A percentile compares a stretch with the other conserved stretches of the same genome.
These are phyloP conservation scores for Aromia moschata DNA, from an alignment of 2,888 invertebrate genomes.

Conservation along the genomic window DNA sequence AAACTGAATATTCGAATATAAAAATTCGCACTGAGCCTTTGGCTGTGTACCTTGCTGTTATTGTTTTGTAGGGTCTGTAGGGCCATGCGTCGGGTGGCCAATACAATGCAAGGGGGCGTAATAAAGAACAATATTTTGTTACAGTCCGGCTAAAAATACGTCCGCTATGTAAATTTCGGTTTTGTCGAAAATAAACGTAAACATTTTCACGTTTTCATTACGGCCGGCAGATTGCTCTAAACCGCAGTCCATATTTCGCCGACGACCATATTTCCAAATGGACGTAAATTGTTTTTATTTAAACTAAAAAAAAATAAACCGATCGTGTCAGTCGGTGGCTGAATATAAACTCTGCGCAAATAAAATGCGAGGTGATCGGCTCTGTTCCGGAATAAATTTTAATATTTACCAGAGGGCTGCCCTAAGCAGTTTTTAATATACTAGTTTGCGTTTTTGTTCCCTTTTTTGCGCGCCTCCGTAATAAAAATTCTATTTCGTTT, in stretches of 20 bases:
- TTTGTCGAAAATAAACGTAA: conserved; percentile 27
- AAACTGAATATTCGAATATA: too few relatives aligned
- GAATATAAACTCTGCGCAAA: not conserved
- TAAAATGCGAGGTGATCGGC: not conserved
- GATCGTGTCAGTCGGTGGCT: not conserved
- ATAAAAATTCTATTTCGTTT: too few relatives aligned
- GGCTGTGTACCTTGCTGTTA: too few relatives aligned
- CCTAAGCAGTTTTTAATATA: not conserved
- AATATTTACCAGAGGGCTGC: not conserved
- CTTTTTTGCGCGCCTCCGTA: too few relatives aligned
- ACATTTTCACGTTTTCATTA: conserved; percentile 37
- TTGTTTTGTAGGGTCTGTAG: too few relatives aligned
- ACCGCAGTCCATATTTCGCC: conserved; percentile 38
- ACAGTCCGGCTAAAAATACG: conserved; percentile 30
- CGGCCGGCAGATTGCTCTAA: conserved; percentile 31
- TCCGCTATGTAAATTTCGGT: conserved; percentile 32
- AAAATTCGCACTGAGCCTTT: too few relatives aligned
- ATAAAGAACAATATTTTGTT: conserved; percentile 13
- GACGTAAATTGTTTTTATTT: conserved; percentile 34
- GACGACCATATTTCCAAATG: conserved; percentile 35
- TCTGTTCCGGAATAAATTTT: not conserved
- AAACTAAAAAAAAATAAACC: conserved; percentile 24
- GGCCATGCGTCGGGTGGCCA: too few relatives aligned
- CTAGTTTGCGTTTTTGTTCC: not conserved
- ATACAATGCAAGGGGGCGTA: too few relatives aligned